Conservation (phyloP, 2,797 vertebrate species). For the Halcyon smyrnensis region DNA sequence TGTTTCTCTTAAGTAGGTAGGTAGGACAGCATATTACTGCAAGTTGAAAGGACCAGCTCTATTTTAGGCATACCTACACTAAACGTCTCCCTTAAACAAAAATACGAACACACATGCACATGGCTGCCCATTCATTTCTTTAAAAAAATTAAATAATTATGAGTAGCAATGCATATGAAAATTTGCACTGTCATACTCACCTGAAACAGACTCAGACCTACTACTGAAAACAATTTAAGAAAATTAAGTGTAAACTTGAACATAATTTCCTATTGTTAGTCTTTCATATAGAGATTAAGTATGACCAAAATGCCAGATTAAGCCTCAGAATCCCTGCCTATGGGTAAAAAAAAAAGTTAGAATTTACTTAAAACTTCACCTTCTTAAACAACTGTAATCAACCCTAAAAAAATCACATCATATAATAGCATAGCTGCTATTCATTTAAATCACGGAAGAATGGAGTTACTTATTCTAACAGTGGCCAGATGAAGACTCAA, state of each 20-base stretch:
- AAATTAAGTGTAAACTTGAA: neutral
- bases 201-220: neutral
- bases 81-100: neutral
- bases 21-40: neutral
- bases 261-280: fast-evolving
- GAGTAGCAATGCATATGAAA: neutral
- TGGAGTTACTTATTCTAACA: neutral
- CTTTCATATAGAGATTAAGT: neutral
- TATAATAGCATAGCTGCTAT: neutral
- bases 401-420: neutral
- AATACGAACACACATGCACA: neutral
- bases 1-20: conserved; percentile 1
- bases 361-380: neutral
- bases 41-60: neutral
- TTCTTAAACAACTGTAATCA: neutral
- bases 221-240: neutral
- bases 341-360: neutral
- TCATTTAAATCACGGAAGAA: neutral
- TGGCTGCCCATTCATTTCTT: neutral
- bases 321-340: neutral
- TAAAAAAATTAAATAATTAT: neutral
- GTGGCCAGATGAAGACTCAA: neutral
- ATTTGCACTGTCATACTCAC: neutral
- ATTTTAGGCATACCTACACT: neutral
- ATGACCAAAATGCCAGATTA: neutral